Percentiles rank a stretch among this genome's conserved stretches.
Evolutionary conservation across 2,888 invertebrate species (phyloP).

Genomic region (Miltochrista miniata): DNA sequence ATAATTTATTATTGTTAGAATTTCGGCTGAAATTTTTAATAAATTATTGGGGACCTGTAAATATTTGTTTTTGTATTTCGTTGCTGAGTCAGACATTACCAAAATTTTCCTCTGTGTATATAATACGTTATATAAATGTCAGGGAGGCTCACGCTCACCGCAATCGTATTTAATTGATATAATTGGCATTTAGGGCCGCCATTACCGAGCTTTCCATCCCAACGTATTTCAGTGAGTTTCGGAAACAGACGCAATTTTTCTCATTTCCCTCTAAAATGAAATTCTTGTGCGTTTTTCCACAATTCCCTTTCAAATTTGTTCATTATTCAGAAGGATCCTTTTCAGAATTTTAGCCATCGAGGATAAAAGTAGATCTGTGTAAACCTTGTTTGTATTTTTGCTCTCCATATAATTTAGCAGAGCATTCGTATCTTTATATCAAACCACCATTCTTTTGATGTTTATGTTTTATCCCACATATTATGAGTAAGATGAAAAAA

Average conservation of each 20-base stretch:
- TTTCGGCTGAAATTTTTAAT: neutral
- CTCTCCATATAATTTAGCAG: slow-evolving; percentile 13
- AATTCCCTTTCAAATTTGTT: slow-evolving; percentile 66
- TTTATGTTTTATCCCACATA: neutral
- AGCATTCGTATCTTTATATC: slow-evolving; percentile 4
- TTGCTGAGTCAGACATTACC: slow-evolving; percentile 5
- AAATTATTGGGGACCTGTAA: neutral
- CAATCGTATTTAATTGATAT: slow-evolving; percentile 77
- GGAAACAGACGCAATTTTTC: slow-evolving; percentile 63
- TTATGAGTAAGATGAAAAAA: neutral
- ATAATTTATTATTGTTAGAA: too few species aligned
- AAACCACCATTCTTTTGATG: neutral
- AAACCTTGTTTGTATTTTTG: slow-evolving; percentile 19
- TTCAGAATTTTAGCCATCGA: slow-evolving; percentile 54
- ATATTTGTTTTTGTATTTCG: neutral
- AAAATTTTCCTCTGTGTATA: slow-evolving; percentile 23
- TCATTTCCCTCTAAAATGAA: slow-evolving; percentile 56
- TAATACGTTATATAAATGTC: slow-evolving; percentile 31
- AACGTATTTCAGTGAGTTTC: slow-evolving; percentile 49
- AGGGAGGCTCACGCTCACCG: slow-evolving; percentile 35
- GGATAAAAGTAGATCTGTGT: slow-evolving; percentile 46
- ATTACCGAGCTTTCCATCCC: slow-evolving; percentile 61
- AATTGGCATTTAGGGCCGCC: slow-evolving; percentile 75
- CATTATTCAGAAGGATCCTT: slow-evolving; percentile 70
- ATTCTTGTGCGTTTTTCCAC: slow-evolving; percentile 64